A percentile compares a stretch with the other conserved stretches of the same genome.
Conservation (phyloP, 2,797 vertebrate genomes). For the Pteronotus mesoamericanus region DNA sequence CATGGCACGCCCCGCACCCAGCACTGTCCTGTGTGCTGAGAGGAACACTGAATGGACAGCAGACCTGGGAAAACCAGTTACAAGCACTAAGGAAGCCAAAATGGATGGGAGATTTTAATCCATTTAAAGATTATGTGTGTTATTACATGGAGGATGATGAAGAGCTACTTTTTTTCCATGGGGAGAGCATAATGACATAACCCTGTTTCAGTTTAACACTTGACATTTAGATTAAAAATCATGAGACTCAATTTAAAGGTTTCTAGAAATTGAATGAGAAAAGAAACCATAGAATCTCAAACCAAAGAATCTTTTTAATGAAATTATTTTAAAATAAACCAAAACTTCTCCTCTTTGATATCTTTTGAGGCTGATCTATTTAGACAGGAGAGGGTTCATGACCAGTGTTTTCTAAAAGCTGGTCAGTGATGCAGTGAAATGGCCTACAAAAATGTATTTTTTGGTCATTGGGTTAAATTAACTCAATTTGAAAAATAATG, state of each 20-base stretch:
- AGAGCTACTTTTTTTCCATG: not conserved
- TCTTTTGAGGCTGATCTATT: not conserved
- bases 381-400: not conserved
- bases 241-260: not conserved
- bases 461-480: not conserved
- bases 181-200: not conserved
- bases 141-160: not conserved
- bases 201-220: not conserved
- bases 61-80: not conserved
- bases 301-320: not conserved
- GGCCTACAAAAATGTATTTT: not conserved
- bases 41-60: not conserved
- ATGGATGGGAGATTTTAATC: not conserved
- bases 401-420: not conserved
- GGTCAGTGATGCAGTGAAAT: not conserved
- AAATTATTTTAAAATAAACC: not conserved
- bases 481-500: not conserved
- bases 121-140: not conserved
- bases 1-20: not conserved
- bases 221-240: not conserved
- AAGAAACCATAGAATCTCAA: not conserved
- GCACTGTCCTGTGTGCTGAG: not conserved
- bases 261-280: not conserved
- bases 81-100: not conserved
- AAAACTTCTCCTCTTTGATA: not conserved